Conservation (phyloP, 2,113 vertebrate species). For the Crotalus viridis region DNA sequence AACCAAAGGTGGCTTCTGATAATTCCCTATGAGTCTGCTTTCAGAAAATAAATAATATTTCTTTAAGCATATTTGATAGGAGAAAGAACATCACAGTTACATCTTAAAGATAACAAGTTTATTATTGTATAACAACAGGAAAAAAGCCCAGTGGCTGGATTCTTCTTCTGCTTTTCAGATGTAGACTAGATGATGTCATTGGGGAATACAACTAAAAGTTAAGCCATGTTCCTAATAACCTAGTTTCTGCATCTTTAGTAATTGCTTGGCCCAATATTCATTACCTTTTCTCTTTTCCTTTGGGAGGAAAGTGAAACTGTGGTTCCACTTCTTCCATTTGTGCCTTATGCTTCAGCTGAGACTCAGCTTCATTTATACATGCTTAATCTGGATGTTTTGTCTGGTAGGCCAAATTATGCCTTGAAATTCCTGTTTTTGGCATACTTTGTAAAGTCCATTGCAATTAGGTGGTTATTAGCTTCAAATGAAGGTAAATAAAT, state of each 20-base stretch:
- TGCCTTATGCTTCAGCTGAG: background rate
- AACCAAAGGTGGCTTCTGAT: background rate
- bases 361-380: background rate
- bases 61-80: background rate
- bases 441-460: background rate
- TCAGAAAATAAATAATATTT: background rate
- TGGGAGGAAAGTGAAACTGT: background rate
- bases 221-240: background rate
- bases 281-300: background rate
- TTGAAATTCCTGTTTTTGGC: background rate
- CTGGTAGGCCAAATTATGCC: background rate
- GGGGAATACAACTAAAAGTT: background rate
- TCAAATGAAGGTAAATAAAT: background rate
- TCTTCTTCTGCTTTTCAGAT: background rate
- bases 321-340: background rate
- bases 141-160: background rate
- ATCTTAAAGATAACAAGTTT: background rate
- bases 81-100: background rate
- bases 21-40: background rate
- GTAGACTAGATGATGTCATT: background rate
- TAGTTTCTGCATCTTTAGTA: background rate
- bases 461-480: background rate
- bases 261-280: background rate
- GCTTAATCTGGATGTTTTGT: background rate
- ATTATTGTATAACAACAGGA: background rate